Conservation (phyloP, 2,113 vertebrate genomes). For the Regulus satrapa region DNA sequence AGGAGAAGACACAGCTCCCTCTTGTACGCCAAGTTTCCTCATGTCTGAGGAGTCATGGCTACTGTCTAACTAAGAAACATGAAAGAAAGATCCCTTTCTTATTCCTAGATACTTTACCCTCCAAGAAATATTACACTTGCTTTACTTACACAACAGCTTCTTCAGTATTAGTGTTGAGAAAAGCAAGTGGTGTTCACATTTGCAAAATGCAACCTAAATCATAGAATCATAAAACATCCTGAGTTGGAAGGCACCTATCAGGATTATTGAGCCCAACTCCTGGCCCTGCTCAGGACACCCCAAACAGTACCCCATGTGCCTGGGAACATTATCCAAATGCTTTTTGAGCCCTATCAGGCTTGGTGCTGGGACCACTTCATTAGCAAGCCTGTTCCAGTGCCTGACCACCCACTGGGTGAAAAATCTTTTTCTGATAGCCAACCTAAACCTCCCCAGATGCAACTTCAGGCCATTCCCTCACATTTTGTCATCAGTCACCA, state of each 20-base stretch:
- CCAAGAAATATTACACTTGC: fast-evolving
- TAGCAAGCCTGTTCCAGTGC: background rate
- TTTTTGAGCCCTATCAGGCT: background rate
- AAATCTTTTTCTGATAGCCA: background rate
- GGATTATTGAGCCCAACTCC: background rate
- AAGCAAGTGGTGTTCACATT: background rate
- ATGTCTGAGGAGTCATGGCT: background rate
- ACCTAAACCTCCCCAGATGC: background rate
- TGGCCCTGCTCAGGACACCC: too few species aligned
- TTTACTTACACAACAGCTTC: background rate
- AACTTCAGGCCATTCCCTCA: background rate
- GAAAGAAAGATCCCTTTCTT: background rate
- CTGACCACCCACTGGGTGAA: fast-evolving
- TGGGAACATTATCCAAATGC: background rate
- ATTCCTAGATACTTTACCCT: background rate
- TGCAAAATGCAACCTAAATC: background rate
- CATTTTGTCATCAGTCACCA: fast-evolving
- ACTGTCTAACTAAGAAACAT: background rate
- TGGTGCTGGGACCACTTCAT: too few species aligned
- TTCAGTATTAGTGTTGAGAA: fast-evolving
- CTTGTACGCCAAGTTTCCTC: background rate
- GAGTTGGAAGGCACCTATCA: background rate
- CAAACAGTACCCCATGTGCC: background rate
- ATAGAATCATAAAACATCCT: background rate
- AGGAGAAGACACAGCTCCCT: background rate